These are phyloP conservation scores for Columba janthina DNA, from an alignment of 2,113 vertebrate species.

Conservation along the genomic window DNA sequence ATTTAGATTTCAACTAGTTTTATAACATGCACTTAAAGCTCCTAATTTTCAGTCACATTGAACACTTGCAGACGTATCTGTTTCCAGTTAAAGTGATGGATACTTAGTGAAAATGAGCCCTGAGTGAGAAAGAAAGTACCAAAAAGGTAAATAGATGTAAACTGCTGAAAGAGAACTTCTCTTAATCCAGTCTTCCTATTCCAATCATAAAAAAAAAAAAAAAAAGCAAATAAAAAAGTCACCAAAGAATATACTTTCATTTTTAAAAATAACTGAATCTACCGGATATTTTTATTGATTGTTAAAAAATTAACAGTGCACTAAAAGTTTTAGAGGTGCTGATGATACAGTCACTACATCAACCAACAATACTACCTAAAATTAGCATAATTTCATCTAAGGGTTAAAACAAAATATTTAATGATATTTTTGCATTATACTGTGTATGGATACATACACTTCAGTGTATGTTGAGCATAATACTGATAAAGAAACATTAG, in stretches of 20 bases:
- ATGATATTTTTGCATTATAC: not conserved
- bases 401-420: not conserved
- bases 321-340: not conserved
- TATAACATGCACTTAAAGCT: not conserved
- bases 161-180: not conserved
- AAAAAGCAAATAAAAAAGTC: not conserved
- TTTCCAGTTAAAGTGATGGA: not conserved
- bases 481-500: not conserved
- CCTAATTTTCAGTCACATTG: not conserved
- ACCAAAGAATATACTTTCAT: not conserved
- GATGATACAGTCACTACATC: not conserved
- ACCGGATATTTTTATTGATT: not conserved
- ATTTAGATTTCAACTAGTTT: not conserved
- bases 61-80: not conserved
- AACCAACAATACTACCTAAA: not conserved
- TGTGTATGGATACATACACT: not conserved
- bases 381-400: not conserved
- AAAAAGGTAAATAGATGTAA: not conserved
- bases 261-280: not conserved
- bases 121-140: not conserved
- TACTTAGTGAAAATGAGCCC: not conserved
- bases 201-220: not conserved
- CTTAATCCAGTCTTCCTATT: not conserved
- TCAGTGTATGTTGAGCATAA: not conserved
- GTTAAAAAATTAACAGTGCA: not conserved